Conservation (phyloP, 2,888 invertebrate species). For the Tenthredo distinguenda region DNA sequence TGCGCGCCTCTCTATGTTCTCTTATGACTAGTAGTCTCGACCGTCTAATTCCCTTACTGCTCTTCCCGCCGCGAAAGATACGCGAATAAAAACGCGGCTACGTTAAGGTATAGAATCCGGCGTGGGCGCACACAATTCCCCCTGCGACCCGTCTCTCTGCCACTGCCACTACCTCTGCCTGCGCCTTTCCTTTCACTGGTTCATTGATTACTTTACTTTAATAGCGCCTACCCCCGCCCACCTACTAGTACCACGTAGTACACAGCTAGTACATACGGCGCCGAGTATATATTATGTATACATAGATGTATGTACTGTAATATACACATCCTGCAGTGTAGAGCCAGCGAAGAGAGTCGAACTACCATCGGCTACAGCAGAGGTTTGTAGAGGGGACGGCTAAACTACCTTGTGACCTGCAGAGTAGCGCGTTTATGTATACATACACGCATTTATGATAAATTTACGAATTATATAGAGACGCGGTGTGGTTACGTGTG, state of each 20-base stretch:
- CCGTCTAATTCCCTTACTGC: not conserved
- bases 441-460: not conserved
- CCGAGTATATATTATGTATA: slow-evolving; percentile 14
- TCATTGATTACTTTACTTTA: slow-evolving; percentile 68
- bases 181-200: slow-evolving; percentile 54
- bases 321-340: slow-evolving; percentile 50
- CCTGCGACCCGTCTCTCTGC: not conserved
- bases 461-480: slow-evolving; percentile 6
- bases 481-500: not conserved
- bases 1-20: not conserved
- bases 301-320: slow-evolving; percentile 16
- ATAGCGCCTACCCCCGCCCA: slow-evolving; percentile 60
- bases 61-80: slow-evolving; percentile 15
- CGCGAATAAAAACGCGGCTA: slow-evolving; percentile 48
- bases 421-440: slow-evolving; percentile 43
- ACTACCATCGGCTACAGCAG: not conserved
- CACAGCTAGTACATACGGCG: slow-evolving; percentile 27
- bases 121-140: slow-evolving; percentile 46
- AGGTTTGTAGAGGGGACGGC: slow-evolving; percentile 15
- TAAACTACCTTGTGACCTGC: slow-evolving; percentile 19
- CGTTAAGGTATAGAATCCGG: slow-evolving; percentile 46
- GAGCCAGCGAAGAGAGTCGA: slow-evolving; percentile 33
- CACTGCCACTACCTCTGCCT: slow-evolving; percentile 33
- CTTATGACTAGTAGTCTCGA: not conserved
- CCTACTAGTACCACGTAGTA: slow-evolving; percentile 41